These are phyloP conservation scores for Pseudorhombus dupliciocellatus DNA, from an alignment of 2,113 vertebrate genomes.

Conservation along the genomic window DNA sequence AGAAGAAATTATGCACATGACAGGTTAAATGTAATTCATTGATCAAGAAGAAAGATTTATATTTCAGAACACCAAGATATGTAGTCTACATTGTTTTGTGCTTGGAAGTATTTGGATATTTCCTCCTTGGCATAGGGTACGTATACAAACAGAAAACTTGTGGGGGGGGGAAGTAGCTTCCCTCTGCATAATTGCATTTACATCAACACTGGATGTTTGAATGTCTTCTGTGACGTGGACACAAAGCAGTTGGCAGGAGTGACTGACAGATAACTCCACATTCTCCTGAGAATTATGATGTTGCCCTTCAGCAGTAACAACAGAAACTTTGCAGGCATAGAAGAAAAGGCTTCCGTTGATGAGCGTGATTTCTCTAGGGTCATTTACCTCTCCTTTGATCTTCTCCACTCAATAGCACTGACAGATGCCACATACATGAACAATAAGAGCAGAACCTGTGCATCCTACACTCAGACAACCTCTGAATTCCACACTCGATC, in stretches of 20 bases:
- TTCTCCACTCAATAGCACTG: not conserved
- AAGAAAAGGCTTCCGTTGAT: not conserved
- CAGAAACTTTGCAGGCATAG: not conserved
- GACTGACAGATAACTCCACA: not conserved
- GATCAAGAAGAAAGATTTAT: not conserved
- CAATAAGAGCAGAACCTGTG: not conserved
- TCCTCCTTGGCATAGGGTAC: not conserved
- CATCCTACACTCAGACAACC: constrained; percentile 20
- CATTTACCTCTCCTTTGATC: constrained; percentile 21
- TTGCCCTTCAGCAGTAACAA: not conserved
- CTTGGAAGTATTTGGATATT: not conserved
- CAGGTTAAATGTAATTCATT: not conserved
- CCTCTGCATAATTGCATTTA: not conserved
- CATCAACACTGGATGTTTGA: not conserved
- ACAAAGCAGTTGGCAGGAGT: constrained; percentile 29
- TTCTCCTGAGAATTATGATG: not conserved
- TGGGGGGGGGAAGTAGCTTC: not conserved
- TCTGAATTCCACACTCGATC: not conserved
- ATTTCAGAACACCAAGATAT: no score
- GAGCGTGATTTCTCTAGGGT: not conserved
- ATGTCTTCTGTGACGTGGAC: not conserved
- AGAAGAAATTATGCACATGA: not conserved
- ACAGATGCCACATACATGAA: constrained; percentile 14
- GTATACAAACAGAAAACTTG: constrained; percentile 3
- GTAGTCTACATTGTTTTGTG: not conserved